Percentiles rank a stretch among this genome's conserved stretches.
Conservation (phyloP, 2,113 vertebrate species). For the Jacana jacana region DNA sequence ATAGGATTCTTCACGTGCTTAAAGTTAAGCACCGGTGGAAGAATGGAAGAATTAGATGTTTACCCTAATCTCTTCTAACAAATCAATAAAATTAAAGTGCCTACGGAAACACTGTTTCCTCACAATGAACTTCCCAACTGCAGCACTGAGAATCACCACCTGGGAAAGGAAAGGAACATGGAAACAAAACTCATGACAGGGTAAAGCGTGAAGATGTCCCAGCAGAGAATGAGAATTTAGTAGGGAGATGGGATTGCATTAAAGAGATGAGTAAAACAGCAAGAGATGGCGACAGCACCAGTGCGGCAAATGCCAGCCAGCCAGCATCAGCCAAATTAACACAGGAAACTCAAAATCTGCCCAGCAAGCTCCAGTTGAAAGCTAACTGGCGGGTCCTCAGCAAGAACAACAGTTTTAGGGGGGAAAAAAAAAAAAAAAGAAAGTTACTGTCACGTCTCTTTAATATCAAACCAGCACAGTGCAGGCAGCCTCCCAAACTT, state of each 20-base stretch:
- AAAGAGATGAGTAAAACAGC: background rate
- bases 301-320: background rate
- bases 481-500: background rate
- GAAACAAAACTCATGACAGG: fast-evolving
- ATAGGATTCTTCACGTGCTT: background rate
- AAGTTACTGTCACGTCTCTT: background rate
- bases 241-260: background rate
- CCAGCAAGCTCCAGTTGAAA: background rate
- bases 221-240: background rate
- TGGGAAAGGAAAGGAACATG: background rate
- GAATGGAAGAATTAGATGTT: background rate
- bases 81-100: background rate
- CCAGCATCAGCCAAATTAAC: background rate
- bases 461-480: background rate
- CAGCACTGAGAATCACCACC: background rate
- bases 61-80: background rate
- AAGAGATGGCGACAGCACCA: background rate
- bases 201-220: background rate
- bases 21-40: background rate
- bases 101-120: fast-evolving
- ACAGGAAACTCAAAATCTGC: background rate
- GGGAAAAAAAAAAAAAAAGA: background rate
- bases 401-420: background rate
- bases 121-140: background rate
- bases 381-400: background rate